Evolutionary conservation across 2,113 vertebrate species (phyloP).

Genomic region (Hippocampus barbouri): DNA sequence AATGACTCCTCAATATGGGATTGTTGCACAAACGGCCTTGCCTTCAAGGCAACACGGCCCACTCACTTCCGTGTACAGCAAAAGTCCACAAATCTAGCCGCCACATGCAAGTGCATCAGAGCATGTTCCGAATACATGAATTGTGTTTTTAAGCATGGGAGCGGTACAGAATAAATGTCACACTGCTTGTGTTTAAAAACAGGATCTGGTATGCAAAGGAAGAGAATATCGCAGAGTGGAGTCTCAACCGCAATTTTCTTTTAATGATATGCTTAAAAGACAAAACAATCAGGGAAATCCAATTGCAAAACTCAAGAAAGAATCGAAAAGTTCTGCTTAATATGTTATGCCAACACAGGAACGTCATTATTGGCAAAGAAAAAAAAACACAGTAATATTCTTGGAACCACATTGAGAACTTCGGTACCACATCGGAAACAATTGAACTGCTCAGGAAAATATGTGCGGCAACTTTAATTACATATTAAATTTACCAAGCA

Average conservation of each 20-base stretch:
- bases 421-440: too few relatives aligned
- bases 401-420: too few relatives aligned
- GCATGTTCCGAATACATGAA: background rate
- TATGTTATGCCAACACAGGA: background rate
- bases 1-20: slow-evolving; percentile 17
- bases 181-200: background rate
- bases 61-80: background rate
- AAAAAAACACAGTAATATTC: too few relatives aligned
- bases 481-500: too few relatives aligned
- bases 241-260: background rate
- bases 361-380: background rate
- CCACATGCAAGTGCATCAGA: background rate
- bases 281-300: background rate
- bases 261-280: background rate
- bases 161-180: background rate
- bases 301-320: background rate
- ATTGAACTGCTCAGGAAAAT: too few relatives aligned
- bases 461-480: too few relatives aligned
- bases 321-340: too few relatives aligned
- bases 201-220: background rate
- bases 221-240: background rate
- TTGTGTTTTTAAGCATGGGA: slow-evolving; percentile 11
- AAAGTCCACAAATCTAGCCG: background rate
- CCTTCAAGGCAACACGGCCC: slow-evolving; percentile 17
- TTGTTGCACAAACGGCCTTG: slow-evolving; percentile 10